Evolutionary conservation across 2,888 invertebrate species (phyloP), one percentile per base, ranked within the genome.

Genomic region (Mythimna vitellina): DNA sequence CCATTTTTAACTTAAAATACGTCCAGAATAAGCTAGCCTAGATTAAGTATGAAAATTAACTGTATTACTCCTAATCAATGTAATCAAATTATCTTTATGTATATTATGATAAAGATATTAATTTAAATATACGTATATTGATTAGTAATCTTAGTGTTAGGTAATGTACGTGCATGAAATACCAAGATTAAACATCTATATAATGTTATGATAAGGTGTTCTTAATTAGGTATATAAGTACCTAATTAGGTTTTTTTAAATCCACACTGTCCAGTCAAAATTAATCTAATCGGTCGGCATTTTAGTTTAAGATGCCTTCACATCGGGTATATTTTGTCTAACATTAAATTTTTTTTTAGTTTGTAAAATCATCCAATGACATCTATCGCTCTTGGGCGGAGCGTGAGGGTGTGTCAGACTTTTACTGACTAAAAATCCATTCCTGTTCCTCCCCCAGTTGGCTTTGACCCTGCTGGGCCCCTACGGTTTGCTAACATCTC

Each of bases 1-100:
- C 73, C 89, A 90, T 86, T 68, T 70, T 75, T 32, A 29, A 25
- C 20, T 25, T 20, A 42, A 49, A 42, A 42, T 46, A 65, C n/a
- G 38, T 62, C 73, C 12, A 32, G 22, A 65, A 17, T 32, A 57
- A 29, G 53, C 62, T 60, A 29, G 38, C 14, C 54, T 61, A 54
- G 58, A 29, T 38, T 53, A 17, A 53, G 14, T 49, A 54, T 35
- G 51, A 64, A 58, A 65, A 29, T 38, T 65, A 62, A 17, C n/a
- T 20, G 46, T 54, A 53, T 49, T 74, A 8, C 57, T n/a, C 17
- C 17, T 54, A 58, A 73, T 82, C 73, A 61, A 49, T 38, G 51
- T 68, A 46, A 38, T 54, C 63, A 46, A 69, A 22, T 69, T 61
- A 65, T 66, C 54, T 58, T 20, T 49, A 3, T 42, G 10, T 71